Percentiles rank a stretch among this genome's conserved stretches.
These are phyloP conservation scores for Acronicta aceris DNA, from an alignment of 2,888 invertebrate species.

Conservation along the genomic window DNA sequence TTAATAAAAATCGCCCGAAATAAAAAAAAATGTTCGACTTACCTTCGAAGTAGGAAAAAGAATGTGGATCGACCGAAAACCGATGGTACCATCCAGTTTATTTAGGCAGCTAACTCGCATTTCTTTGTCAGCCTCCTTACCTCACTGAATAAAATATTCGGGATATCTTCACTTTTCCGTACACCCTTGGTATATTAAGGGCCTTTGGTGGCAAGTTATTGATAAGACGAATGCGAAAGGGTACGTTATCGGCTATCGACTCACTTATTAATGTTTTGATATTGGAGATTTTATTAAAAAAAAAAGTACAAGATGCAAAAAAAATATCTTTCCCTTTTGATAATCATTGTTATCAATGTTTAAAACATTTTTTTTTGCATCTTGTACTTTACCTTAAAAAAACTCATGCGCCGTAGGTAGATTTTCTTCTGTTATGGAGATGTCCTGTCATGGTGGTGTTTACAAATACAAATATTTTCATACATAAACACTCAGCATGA, in stretches of 20 bases:
- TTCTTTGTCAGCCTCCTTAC: constrained; percentile 87
- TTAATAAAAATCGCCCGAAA: neutral
- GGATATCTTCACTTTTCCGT: constrained; percentile 79
- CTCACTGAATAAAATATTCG: constrained; percentile 86
- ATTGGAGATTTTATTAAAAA: constrained; percentile 40
- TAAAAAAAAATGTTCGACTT: constrained; percentile 10
- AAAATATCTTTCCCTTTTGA: too few species aligned
- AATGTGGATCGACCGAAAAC: constrained; percentile 49
- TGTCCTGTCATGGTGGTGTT: too few species aligned
- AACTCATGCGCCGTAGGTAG: too few species aligned
- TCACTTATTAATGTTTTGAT: constrained; percentile 60
- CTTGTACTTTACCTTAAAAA: too few species aligned
- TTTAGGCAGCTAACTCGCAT: constrained; percentile 84
- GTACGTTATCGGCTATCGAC: constrained; percentile 61
- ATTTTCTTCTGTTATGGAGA: too few species aligned
- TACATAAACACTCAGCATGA: too few species aligned
- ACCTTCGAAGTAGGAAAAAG: constrained; percentile 23
- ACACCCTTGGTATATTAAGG: constrained; percentile 77
- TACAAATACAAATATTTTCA: too few species aligned
- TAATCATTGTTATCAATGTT: too few species aligned
- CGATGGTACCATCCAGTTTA: constrained; percentile 74
- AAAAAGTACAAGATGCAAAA: too few species aligned
- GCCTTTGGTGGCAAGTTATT: constrained; percentile 70
- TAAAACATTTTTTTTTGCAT: too few species aligned
- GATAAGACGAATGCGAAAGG: constrained; percentile 67